Evolutionary conservation across 2,113 vertebrate species (phyloP).

Genomic region (Oryzias celebensis): DNA sequence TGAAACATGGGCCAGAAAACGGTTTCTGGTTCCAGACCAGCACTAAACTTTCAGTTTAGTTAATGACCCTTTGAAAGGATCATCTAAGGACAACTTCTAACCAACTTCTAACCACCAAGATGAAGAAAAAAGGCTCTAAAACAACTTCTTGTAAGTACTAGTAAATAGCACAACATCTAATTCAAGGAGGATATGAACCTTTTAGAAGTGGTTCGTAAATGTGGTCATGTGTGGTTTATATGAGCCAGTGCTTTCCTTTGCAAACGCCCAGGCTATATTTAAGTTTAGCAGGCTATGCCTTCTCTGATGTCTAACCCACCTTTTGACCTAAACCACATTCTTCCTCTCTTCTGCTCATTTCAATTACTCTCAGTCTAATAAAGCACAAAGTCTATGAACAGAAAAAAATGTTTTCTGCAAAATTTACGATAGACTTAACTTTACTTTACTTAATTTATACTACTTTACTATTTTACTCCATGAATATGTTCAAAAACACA

Average conservation of each 20-base stretch:
- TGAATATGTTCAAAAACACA: too few relatives aligned
- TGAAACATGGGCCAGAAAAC: too few relatives aligned
- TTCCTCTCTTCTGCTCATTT: conserved; percentile 1
- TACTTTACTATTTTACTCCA: too few relatives aligned
- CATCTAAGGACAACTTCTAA: conserved; percentile 5
- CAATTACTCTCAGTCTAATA: conserved; percentile 18
- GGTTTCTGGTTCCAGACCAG: too few relatives aligned
- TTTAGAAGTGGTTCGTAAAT: conserved; percentile 59
- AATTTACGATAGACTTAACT: too few relatives aligned
- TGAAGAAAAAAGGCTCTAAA: conserved; percentile 13
- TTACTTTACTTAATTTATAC: too few relatives aligned
- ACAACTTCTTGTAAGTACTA: conserved; percentile 21
- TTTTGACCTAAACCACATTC: conserved; percentile 9
- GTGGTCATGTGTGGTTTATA: conserved; percentile 53
- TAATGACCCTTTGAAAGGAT: conserved; percentile 10
- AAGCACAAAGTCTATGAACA: conserved; percentile 34
- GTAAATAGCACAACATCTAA: conserved; percentile 27
- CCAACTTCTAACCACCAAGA: conserved; percentile 9
- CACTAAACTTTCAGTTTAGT: conserved; percentile 20
- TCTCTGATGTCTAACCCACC: conserved; percentile 19
- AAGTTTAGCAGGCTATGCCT: conserved; percentile 9
- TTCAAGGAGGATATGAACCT: conserved; percentile 27
- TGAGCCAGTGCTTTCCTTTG: conserved; percentile 23
- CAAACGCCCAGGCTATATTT: conserved; percentile 20
- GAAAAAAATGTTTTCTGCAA: too few relatives aligned